phyloP scores from a whole-genome alignment of 2,797 vertebrate genomes.

The Microtus agrestis region DNA sequence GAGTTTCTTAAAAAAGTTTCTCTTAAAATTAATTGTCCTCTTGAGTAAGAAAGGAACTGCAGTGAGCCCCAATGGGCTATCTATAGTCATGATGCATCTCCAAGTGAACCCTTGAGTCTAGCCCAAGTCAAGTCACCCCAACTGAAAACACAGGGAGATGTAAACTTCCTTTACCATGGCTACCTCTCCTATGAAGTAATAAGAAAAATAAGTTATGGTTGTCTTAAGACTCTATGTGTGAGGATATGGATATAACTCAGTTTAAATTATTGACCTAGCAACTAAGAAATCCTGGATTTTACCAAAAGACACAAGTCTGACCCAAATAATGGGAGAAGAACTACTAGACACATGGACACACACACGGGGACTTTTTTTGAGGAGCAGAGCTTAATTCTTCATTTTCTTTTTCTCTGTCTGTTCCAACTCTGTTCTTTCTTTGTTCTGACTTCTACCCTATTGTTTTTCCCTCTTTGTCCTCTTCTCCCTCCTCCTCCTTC shows the following conservation, averaged over 20 bases:
- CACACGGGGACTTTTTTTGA: accelerated
- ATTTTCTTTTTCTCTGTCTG: not conserved
- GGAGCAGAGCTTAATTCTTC: not conserved
- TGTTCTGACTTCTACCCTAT: not conserved
- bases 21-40: not conserved
- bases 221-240: not conserved
- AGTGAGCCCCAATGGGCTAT: not conserved
- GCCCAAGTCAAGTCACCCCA: not conserved
- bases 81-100: not conserved
- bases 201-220: not conserved
- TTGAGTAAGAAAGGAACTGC: not conserved
- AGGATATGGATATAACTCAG: not conserved
- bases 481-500: too few relatives aligned
- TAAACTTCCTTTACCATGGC: not conserved
- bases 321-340: not conserved
- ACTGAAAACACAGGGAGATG: not conserved
- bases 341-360: not conserved
- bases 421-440: not conserved
- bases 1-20: not conserved
- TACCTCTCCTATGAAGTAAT: not conserved
- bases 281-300: not conserved
- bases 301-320: not conserved
- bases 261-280: not conserved
- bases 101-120: not conserved
- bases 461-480: not conserved